Base-by-base conservation (phyloP, 2,797 vertebrate species). In the Smutsia gigantea region DNA sequence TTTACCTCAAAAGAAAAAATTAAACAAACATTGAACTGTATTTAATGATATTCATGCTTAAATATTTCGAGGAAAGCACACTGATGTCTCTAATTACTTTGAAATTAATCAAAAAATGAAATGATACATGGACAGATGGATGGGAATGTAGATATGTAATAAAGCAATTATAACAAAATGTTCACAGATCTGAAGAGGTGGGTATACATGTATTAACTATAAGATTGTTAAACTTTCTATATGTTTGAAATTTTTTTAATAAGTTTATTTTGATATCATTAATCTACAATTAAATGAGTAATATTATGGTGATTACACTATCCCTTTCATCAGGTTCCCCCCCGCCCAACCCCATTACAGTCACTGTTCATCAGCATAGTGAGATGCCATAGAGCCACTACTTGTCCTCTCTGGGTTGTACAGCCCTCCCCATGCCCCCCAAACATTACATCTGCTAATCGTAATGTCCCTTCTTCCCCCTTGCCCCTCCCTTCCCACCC, bases 91-190 rank as follows among this genome's bases (percentile, higher is more conserved):
- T 11, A 77, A 92, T 53, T 69, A 46, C 39, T 92, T 55, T 77
- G 78, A 75, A 75, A 83, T 89, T 25, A 19, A 84, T 75, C 18
- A 42, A 83, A 79, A 86, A 74, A 74, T 25, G 17, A 64, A 82
- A 37, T 13, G 21, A 71, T 46, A 51, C 49, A 55, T 55, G 49
- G 37, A 81, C 34, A 61, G 66, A 91, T 64, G 19, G 13, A 75
- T 64, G 23, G 34, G 57, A 64, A 72, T 34, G 5, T 55, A 87
- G 55, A 55, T n/a, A 72, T 37, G 13, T 59, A 61, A 82, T 84
- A 93, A 46, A 78, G 31, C n/a, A 93, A 93, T 64, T 84, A 93
- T 0, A 75, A 18, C 42, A 93, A 89, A 81, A 71, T 37, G 39
- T 55, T 78, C 77, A 78, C 71, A 88, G n/a, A 71, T 23, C 75